phyloP scores from a whole-genome alignment of 1,140 invertebrate genomes.

The Atta cephalotes region DNA sequence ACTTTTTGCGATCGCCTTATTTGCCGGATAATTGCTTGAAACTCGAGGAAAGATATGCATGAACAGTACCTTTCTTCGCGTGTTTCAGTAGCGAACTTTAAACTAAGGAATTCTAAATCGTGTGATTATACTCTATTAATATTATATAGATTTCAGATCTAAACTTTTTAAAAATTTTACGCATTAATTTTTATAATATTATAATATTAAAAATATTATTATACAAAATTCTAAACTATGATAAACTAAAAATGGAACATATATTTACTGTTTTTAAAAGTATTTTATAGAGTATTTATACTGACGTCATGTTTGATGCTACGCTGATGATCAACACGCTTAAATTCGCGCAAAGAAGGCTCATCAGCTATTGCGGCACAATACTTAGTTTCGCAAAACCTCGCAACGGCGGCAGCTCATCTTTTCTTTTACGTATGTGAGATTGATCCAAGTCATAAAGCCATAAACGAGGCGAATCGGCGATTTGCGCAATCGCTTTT shows the following conservation, averaged over 20 bases:
- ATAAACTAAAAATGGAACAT: not conserved
- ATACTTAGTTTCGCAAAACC: constrained; percentile 31
- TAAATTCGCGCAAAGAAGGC: constrained; percentile 2
- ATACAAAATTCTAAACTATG: not conserved
- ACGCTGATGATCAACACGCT: not conserved
- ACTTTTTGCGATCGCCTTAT: constrained; percentile 23
- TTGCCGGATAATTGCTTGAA: constrained; percentile 16
- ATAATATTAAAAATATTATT: constrained; percentile 10
- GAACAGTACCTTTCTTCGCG: not conserved
- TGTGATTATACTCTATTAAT: not conserved
- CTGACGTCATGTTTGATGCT: not conserved
- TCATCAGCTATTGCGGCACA: constrained; percentile 14
- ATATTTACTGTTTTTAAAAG: not conserved
- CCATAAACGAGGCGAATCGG: constrained; percentile 55
- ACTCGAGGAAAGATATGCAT: not conserved
- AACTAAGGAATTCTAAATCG: not conserved
- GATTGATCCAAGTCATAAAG: constrained; percentile 44
- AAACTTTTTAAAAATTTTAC: not conserved
- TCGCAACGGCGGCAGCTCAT: constrained; percentile 3
- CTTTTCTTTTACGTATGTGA: constrained; percentile 30
- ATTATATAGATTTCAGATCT: not conserved
- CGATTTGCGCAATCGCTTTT: constrained; percentile 54
- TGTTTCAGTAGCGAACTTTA: not conserved
- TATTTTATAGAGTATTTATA: not conserved
- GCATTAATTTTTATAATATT: not conserved